Evolutionary conservation across 2,888 invertebrate genomes (phyloP), one percentile per base, ranked within the genome.

Genomic region (Hedya salicella): DNA sequence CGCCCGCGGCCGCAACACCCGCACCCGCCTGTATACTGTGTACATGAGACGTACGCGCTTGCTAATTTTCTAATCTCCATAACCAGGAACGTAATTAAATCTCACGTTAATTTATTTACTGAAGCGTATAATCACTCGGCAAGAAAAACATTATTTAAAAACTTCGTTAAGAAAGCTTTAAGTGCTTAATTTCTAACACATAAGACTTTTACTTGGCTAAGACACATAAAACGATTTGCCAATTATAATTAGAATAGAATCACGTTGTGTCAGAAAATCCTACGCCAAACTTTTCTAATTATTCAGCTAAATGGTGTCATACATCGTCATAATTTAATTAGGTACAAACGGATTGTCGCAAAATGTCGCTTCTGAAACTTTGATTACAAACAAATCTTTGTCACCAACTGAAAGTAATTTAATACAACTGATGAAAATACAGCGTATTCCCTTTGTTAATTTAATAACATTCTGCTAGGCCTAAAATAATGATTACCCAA

Each of bases 241-340:
- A 46, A 53, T 53, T 44, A 36, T 48, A 46, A 65, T 48, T 25
- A 59, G 46, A 46, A 52, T 52, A 25, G 50, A n/a, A 52, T 25
- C 21, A 21, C 59, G 70, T 72, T 70, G 68, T 64, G 70, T 62
- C 66, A 71, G 68, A 72, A 74, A 75, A 65, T 73, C 67, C 70
- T 57, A 68, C 49, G 14, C 71, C 68, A 72, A 83, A 81, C 75
- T 82, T 79, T 64, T 74, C 79, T 84, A 79, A 86, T 85, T 80
- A 82, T 73, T 77, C 52, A 60, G 40, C 40, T 69, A 84, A 87
- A 86, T 85, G 81, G 82, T 79, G 77, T 81, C 78, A 81, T 79
- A 79, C 76, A 79, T 81, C 75, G 75, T 78, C 78, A 82, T 87
- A 83, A 84, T 79, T 80, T 74, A 79, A 86, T 86, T 82, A n/a